Evolutionary conservation across 2,888 invertebrate species (phyloP), one percentile per base, ranked within the genome.

Genomic region (Isoperla grammatica): DNA sequence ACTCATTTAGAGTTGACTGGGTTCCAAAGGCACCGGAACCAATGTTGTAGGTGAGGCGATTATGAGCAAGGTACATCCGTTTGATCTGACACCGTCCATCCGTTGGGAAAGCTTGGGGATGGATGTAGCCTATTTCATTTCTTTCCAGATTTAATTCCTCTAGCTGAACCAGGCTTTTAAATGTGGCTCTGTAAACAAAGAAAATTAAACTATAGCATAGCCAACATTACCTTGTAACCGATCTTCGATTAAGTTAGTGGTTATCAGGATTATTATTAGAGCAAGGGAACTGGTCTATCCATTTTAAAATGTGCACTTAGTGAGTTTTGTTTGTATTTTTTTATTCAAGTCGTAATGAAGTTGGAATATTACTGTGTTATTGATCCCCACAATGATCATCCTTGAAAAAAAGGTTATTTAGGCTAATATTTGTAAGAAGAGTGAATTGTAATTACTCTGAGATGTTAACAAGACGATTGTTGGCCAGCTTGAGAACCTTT

Each of bases 391-490:
- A n/a, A n/a, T n/a, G n/a, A n/a, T n/a, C n/a, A n/a, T n/a, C n/a
- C n/a, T n/a, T n/a, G n/a, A n/a, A n/a, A n/a, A n/a, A n/a, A n/a
- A n/a, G n/a, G n/a, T n/a, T n/a, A n/a, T n/a, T n/a, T n/a, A n/a
- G n/a, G n/a, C n/a, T n/a, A n/a, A n/a, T n/a, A n/a, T n/a, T n/a
- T 46, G n/a, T 13, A 45, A 57, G 22, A 23, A 57, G 53, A 53
- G 13, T 17, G 17, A 57, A 29, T n/a, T 29, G 48, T 39, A 76
- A 79, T 77, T 73, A 84, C 83, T 77, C 75, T 62, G 80, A 76
- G 63, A 88, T 80, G 60, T 76, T 77, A 0, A 73, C 73, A 40
- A 88, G 72, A 19, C 75, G 75, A 72, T 93, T 93, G 61, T 81
- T 73, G 37, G 82, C 80, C 55, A 93, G 74, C 69, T 83, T 79